Base-by-base conservation (phyloP, 2,888 invertebrate genomes). In the Pantelozetes paolii region DNA sequence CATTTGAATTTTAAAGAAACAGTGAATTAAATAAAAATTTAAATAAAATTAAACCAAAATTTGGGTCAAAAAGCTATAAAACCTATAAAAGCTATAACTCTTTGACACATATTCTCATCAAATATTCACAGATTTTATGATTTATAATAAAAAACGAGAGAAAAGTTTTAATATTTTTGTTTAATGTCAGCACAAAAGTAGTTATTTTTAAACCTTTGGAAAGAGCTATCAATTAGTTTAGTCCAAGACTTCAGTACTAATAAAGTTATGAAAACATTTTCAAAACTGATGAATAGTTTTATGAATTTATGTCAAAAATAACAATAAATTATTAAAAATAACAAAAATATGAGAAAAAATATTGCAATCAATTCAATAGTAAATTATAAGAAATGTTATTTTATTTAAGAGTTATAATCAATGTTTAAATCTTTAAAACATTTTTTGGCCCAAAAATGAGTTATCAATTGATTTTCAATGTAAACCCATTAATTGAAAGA, bases 71-170 rank as follows among this genome's bases (percentile, higher is more conserved):
- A 36, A 36, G 6, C 5, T n/a, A 8, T 11, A 36, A 36, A 36
- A 36, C 36, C 5, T 36, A 36, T 36, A n/a, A n/a, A n/a, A 48
- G 20, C n/a, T 48, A 48, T 11, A 48, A 54, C 13, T 54, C 54
- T 54, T 54, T 54, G 54, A 26, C 54, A 54, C 54, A 54, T 54
- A 54, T 54, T 54, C n/a, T 54, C n/a, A n/a, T 54, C 6, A 26
- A 57, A 57, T 30, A 57, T 54, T 36, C 36, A 8, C 36, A 36
- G 9, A 36, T 36, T 5, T 36, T 36, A 8, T 9, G 36, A 36
- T 36, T 36, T 9, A n/a, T n/a, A n/a, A n/a, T n/a, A n/a, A n/a
- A 36, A 36, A 8, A 11, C 36, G 11, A 45, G 18, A 6, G 18
- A 45, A 45, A 45, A 45, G 11, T 15, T 15, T 2, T 11, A 45